A percentile compares a stretch with the other conserved stretches of the same genome.
phyloP scores from a whole-genome alignment of 2,888 invertebrate genomes.

The Ischnus inquisitorius region DNA sequence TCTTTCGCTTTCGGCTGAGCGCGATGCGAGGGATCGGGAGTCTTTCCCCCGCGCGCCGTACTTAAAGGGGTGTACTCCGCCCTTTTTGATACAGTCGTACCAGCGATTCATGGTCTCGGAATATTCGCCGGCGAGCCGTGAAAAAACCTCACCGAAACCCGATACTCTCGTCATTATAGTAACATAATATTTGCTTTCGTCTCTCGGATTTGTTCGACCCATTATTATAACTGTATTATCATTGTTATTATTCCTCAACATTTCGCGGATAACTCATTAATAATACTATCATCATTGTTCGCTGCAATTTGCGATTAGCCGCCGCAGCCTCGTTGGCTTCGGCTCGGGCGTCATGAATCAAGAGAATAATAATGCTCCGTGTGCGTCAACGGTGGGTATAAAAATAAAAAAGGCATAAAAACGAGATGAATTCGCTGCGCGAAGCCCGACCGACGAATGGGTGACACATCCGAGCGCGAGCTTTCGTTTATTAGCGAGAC shows the following conservation, averaged over 20 bases:
- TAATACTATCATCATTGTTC: constrained; percentile 1
- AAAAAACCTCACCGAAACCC: neutral
- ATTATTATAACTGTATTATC: neutral
- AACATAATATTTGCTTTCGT: neutral
- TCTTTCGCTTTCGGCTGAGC: constrained; percentile 47
- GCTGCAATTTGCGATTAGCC: neutral
- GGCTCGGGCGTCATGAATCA: neutral
- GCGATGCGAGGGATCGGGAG: constrained; percentile 22
- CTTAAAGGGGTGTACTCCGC: constrained; percentile 25
- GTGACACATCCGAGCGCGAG: constrained; percentile 15
- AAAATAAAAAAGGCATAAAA: constrained; percentile 14
- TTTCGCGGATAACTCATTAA: neutral
- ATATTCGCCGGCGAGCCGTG: neutral
- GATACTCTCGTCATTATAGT: neutral
- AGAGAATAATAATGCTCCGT: constrained; percentile 3
- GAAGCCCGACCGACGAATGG: constrained; percentile 4
- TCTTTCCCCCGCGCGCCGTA: constrained; percentile 25
- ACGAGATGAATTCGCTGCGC: neutral
- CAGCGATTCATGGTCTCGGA: constrained; percentile 24
- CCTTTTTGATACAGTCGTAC: constrained; percentile 44
- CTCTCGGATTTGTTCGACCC: neutral
- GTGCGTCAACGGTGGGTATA: neutral
- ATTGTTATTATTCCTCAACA: neutral
- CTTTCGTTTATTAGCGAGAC: constrained; percentile 40
- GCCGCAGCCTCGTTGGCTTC: neutral